Evolutionary conservation across 2,113 vertebrate species (phyloP), one percentile per base, ranked within the genome.

Genomic region (Rhegmatorhina hoffmannsi): DNA sequence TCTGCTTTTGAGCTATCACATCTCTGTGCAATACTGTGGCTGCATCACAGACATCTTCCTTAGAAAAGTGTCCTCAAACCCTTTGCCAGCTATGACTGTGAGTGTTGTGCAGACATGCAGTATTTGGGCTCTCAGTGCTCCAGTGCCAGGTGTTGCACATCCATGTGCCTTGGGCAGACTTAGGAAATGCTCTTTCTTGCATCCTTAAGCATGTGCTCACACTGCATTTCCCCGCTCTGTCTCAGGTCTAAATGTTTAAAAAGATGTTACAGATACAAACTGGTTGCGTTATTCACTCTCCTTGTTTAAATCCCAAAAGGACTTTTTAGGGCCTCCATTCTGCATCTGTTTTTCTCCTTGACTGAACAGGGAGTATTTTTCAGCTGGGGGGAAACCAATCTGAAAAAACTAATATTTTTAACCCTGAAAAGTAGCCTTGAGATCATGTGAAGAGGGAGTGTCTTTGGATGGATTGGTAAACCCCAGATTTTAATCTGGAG

Each of bases 401-500:
- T 52, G 87, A 72, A 29, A 52, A 62, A 68, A 75, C 19, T 67
- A 21, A 4, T 62, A 69, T 43, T 91, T 95, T 85, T 74, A 92
- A 91, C 49, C 50, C 58, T 90, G 43, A 76, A 80, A 85, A 90
- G 69, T 83, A 58, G 50, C 33, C 47, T 59, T 73, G 26, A 33
- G 66, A 44, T 56, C 28, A 79, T 66, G 46, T 79, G 60, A 79
- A 58, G 15, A 68, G n/a, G 40, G 49, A 84, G 11, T 5, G 0
- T 44, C 60, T 80, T 62, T 66, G 56, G 74, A 62, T 84, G 23
- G n/a, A 46, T 60, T 82, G 77, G 29, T 13, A 29, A 89, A 76
- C 33, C 56, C 33, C 17, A 5, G 49, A 11, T 95, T 64, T 84
- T 91, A 89, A 92, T 92, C 84, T 84, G 84, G 83, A 90, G 33